Conservation (phyloP, 2,113 vertebrate species). For the Rhineura floridana region DNA sequence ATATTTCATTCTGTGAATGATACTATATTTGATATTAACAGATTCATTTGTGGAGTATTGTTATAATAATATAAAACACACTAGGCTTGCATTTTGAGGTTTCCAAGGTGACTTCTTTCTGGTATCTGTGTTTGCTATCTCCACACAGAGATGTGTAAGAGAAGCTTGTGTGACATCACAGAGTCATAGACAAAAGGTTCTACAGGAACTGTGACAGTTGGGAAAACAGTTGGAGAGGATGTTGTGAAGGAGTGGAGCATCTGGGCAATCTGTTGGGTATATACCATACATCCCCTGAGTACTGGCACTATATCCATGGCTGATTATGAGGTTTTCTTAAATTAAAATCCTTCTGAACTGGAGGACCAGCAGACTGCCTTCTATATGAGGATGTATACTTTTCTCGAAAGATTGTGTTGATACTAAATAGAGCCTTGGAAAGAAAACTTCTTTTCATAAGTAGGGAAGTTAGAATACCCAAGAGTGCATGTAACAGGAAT, state of each 20-base stretch:
- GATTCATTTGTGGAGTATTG: no score
- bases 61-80: no score
- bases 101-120: neutral
- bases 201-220: neutral
- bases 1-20: no score
- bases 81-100: neutral
- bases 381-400: neutral
- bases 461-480: neutral
- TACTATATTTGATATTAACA: no score
- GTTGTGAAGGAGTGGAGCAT: neutral
- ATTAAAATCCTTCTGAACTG: neutral
- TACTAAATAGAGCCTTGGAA: neutral
- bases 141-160: neutral
- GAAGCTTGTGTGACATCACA: constrained; percentile 17
- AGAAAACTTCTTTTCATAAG: neutral
- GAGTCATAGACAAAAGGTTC: constrained; percentile 11
- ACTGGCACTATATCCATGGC: neutral
- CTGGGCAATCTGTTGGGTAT: neutral
- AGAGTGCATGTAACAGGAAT: neutral
- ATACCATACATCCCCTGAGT: neutral
- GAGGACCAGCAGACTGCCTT: neutral
- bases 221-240: neutral
- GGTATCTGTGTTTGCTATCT: neutral
- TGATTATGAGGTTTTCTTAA: neutral
- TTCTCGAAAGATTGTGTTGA: neutral